phyloP scores from a whole-genome alignment of 2,797 vertebrate species.

The Euphonia xanthogaster region DNA sequence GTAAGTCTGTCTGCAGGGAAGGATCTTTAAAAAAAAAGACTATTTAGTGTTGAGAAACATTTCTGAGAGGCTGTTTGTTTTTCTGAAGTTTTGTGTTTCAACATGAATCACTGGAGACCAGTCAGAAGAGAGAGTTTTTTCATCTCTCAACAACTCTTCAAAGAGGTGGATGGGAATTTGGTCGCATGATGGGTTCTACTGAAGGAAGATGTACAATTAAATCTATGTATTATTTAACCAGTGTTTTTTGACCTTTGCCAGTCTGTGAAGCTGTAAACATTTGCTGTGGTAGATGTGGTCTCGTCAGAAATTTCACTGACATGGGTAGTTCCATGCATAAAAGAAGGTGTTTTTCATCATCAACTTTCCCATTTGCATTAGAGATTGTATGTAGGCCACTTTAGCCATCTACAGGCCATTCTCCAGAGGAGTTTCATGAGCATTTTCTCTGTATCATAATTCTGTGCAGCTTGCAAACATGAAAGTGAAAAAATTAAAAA shows the following conservation, averaged over 20 bases:
- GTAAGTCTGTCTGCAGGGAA: neutral
- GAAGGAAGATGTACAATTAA: neutral
- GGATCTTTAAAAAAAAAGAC: neutral
- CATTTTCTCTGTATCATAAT: neutral
- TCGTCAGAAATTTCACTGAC: neutral
- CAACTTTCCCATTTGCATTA: neutral
- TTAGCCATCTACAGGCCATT: neutral
- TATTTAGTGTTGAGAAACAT: neutral
- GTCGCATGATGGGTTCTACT: neutral
- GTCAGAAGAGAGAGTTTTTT: neutral
- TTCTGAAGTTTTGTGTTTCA: neutral
- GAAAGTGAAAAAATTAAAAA: neutral
- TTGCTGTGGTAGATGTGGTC: neutral
- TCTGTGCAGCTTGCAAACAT: neutral
- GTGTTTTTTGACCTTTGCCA: neutral
- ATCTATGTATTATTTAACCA: neutral
- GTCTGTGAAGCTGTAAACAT: neutral
- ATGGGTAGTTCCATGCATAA: neutral
- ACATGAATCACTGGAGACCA: neutral
- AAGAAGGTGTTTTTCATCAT: neutral
- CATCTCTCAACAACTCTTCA: neutral
- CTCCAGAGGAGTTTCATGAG: neutral
- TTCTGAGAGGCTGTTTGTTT: conserved; percentile 8
- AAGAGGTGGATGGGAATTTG: conserved; percentile 21
- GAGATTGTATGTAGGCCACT: neutral